These are phyloP conservation scores for Lepidostoma basale DNA, from an alignment of 1,140 invertebrate species.

Conservation along the genomic window DNA sequence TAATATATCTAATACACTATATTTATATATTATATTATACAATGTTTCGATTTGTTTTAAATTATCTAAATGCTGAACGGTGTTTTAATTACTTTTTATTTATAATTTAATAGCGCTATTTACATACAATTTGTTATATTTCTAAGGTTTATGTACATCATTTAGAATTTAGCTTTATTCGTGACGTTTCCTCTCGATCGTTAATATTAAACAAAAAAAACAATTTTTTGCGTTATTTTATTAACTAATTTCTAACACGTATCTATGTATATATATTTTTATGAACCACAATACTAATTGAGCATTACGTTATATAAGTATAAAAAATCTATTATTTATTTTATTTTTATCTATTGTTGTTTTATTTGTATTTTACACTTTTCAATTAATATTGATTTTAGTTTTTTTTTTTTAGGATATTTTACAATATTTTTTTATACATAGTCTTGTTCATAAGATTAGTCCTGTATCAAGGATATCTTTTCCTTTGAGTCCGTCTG, in stretches of 20 bases:
- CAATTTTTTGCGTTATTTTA: slow-evolving; percentile 5
- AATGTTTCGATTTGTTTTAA: no score
- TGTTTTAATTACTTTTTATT: no score
- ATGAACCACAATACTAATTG: background rate
- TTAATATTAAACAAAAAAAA: slow-evolving; percentile 1
- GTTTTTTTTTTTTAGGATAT: slow-evolving; percentile 1
- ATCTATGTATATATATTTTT: background rate
- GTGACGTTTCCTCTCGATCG: background rate
- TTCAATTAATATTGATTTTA: background rate
- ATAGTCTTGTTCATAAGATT: slow-evolving; percentile 2
- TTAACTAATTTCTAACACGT: background rate
- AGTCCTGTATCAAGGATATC: background rate
- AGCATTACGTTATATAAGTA: background rate
- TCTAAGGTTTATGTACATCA: slow-evolving; percentile 42
- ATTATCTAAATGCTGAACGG: no score
- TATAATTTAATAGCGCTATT: no score
- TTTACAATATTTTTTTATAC: slow-evolving; percentile 9
- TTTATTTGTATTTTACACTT: background rate
- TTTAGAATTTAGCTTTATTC: slow-evolving; percentile 47
- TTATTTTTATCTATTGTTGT: background rate
- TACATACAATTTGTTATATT: background rate
- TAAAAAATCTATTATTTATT: background rate
- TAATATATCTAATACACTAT: no score
- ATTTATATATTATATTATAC: no score
- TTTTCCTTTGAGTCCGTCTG: slow-evolving; percentile 2